Evolutionary conservation across 1,140 invertebrate genomes (phyloP).

Genomic region (Acyrthosiphon pisum): DNA sequence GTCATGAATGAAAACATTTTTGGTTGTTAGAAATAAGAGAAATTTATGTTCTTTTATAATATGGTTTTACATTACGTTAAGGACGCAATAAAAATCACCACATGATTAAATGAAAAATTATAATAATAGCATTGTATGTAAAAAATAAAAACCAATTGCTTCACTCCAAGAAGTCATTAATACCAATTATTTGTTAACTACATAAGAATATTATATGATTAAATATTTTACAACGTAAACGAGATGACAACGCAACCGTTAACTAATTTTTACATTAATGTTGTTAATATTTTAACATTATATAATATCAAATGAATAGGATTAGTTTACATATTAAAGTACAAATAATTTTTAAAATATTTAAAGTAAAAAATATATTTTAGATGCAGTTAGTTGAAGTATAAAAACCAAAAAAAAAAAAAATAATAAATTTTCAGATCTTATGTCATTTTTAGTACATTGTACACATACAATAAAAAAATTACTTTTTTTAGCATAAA

Average conservation of each 20-base stretch:
- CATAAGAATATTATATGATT: not conserved
- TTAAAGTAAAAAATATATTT: slow-evolving; percentile 54
- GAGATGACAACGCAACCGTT: not conserved
- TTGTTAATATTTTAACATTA: slow-evolving; percentile 24
- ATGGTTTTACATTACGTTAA: not conserved
- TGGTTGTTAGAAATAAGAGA: not conserved
- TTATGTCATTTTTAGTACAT: not conserved
- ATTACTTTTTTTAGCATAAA: not conserved
- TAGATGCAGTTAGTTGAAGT: slow-evolving; percentile 45
- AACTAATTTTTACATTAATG: not conserved
- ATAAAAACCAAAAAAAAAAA: slow-evolving; percentile 20
- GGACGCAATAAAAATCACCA: not conserved
- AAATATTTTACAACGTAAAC: slow-evolving; percentile 20
- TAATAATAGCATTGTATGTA: not conserved
- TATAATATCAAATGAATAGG: slow-evolving; percentile 14
- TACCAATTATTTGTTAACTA: not conserved
- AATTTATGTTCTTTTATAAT: not conserved
- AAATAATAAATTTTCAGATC: slow-evolving; percentile 2
- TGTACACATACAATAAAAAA: slow-evolving; percentile 9
- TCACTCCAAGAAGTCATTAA: not conserved
- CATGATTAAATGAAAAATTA: not conserved
- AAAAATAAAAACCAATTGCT: not conserved
- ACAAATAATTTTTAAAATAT: slow-evolving; percentile 19
- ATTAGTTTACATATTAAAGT: slow-evolving; percentile 20
- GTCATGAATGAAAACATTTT: not conserved